Evolutionary conservation across 2,113 vertebrate genomes (phyloP).

Genomic region (Gulo gulo): DNA sequence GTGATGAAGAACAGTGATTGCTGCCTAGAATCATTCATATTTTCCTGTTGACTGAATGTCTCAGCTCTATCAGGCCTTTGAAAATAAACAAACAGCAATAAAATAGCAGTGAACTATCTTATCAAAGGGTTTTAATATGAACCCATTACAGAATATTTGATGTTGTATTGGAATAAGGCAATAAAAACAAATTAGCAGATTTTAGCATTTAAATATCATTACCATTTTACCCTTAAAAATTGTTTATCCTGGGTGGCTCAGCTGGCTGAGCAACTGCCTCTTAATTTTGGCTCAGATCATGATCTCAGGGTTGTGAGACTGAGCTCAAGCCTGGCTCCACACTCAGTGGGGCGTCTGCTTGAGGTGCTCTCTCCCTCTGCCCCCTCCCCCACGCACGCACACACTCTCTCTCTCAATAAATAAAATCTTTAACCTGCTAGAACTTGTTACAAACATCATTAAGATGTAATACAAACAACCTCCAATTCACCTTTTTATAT

Average conservation of each 20-base stretch:
- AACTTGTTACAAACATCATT: not conserved
- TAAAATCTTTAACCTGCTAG: not conserved
- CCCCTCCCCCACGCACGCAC: too few species aligned
- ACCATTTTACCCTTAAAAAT: not conserved
- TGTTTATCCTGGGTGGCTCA: not conserved
- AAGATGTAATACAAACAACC: not conserved
- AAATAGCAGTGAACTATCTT: not conserved
- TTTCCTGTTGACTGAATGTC: not conserved
- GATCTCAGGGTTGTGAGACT: not conserved
- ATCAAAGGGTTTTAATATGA: not conserved
- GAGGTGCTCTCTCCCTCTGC: not conserved
- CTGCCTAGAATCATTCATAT: slow-evolving; percentile 77
- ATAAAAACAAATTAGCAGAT: slow-evolving; percentile 23
- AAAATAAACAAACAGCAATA: slow-evolving; percentile 22
- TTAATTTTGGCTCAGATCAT: not conserved
- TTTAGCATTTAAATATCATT: not conserved
- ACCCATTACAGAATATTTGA: slow-evolving; percentile 11
- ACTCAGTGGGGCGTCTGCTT: not conserved
- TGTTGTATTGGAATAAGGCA: not conserved
- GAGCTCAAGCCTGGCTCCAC: not conserved
- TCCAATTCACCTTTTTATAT: not conserved
- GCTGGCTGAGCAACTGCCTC: not conserved
- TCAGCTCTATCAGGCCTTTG: not conserved
- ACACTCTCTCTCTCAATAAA: not conserved
- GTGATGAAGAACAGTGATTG: slow-evolving; percentile 85